phyloP scores from a whole-genome alignment of 1,140 invertebrate species.

The Drosophila parvula region DNA sequence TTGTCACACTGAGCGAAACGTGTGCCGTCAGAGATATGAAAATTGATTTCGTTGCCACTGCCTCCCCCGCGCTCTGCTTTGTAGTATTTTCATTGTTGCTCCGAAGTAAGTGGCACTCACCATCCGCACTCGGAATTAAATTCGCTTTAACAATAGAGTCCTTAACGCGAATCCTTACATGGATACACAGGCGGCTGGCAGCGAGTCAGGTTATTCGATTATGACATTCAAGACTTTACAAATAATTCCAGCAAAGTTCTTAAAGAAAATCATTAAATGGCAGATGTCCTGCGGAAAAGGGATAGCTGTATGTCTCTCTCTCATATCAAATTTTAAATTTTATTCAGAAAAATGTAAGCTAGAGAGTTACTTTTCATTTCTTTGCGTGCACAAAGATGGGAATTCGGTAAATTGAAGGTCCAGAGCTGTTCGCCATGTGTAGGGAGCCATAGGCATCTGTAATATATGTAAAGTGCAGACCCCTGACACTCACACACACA shows the following conservation, averaged over 20 bases:
- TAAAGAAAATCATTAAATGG: not conserved
- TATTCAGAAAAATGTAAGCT: too few relatives aligned
- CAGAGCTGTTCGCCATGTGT: conserved; percentile 23
- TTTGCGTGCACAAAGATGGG: not conserved
- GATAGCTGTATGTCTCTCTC: not conserved
- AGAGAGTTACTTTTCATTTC: too few relatives aligned
- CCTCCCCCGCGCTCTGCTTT: not conserved
- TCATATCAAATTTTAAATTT: too few relatives aligned
- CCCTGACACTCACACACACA: conserved; percentile 1
- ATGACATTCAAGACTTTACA: too few relatives aligned
- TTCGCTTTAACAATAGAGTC: not conserved
- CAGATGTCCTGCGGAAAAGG: too few relatives aligned
- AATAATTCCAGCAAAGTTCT: not conserved
- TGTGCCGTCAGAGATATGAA: conserved; percentile 7
- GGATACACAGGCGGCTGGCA: not conserved
- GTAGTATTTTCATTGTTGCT: conserved; percentile 2
- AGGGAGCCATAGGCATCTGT: conserved; percentile 14
- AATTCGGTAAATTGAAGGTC: conserved; percentile 1
- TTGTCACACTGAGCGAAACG: conserved; percentile 19
- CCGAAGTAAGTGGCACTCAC: not conserved
- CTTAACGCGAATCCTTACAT: not conserved
- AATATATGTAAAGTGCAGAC: conserved; percentile 47
- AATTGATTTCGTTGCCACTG: conserved; percentile 14
- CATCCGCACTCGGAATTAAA: not conserved
- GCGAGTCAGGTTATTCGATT: too few relatives aligned